A percentile compares a stretch with the other conserved stretches of the same genome.
These are phyloP conservation scores for Psylliodes chrysocephalus DNA, from an alignment of 2,888 invertebrate species.

Conservation along the genomic window DNA sequence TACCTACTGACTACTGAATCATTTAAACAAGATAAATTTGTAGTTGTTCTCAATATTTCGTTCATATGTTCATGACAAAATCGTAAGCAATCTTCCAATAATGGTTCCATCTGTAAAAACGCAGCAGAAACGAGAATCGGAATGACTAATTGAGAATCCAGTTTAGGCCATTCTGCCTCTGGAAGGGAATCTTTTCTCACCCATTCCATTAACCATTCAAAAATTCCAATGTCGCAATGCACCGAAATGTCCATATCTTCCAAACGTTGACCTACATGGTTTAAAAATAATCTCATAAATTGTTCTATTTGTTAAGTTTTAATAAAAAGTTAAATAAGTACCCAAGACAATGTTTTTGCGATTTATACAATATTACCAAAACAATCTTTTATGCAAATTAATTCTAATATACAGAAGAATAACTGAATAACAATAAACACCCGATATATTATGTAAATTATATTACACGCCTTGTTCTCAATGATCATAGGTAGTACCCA, in stretches of 20 bases:
- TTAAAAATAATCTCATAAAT: conserved; percentile 4
- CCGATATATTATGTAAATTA: no score
- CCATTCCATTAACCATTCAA: conserved; percentile 97
- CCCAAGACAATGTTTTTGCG: no score
- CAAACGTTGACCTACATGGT: conserved; percentile 53
- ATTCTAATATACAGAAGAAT: no score
- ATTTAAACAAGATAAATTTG: conserved; percentile 89
- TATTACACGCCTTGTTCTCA: no score
- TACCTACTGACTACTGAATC: conserved; percentile 76
- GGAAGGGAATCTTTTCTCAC: conserved; percentile 81
- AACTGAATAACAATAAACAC: no score
- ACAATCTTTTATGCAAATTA: no score
- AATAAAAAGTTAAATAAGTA: no score
- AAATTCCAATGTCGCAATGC: conserved; percentile 94
- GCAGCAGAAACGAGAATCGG: conserved; percentile 94
- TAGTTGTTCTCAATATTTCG: conserved; percentile 85
- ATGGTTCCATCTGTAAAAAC: conserved; percentile 92
- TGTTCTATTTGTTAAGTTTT: not conserved
- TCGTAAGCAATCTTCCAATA: conserved; percentile 85
- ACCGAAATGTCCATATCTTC: conserved; percentile 86
- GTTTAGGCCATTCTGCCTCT: conserved; percentile 74
- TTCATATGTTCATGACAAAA: conserved; percentile 89
- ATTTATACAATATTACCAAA: no score
- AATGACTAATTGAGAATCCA: conserved; percentile 87
- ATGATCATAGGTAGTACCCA: no score